Evolutionary conservation across 2,797 vertebrate species (phyloP), one percentile per base, ranked within the genome.

Genomic region (Argyrosomus regius): DNA sequence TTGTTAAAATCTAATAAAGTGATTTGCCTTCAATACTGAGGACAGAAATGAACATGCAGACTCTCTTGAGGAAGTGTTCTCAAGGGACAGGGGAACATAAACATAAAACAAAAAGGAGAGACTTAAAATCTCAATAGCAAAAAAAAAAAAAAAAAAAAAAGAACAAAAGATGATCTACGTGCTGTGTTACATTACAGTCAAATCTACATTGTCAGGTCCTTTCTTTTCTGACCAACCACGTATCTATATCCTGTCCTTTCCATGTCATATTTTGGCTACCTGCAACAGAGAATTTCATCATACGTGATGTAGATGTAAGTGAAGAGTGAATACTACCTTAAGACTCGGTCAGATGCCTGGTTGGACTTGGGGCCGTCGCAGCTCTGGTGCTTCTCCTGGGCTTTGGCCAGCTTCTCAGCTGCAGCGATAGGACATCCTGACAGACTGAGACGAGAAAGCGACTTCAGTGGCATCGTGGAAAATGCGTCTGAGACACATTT

Each of bases 381-480:
- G 93, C 92, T 95, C 94, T 98, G 97, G 94, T 99, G 98, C 87
- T 99, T 99, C 93, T 99, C 98, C 86, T 99, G 97, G 90, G 96
- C 97, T 95, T 99, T 99, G 81, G 98, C 98, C 95, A 99, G 92
- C 92, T 99, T 99, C 94, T 99, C 98, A 10, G 98, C 98, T 64
- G 98, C 98, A 87, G 98, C 98, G 74, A 99, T 99, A 75, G 98
- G 98, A 94, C 98, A 99, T 90, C 98, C 98, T 20, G 98, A 99
- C 91, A 99, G 96, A 94, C 98, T 99, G 96, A 83, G 94, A 95
- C 59, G 49, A 83, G 24, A 90, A 7, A 56, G 46, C 16, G 1
- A 22, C 24, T 46, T 54, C 20, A 76, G 70, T 49, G 53, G 48
- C 10, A 26, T 18, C 8, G 24, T 41, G 50, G 46, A 71, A 52